Base-by-base conservation (phyloP, 2,113 vertebrate species). In the Grammomys dolichurus region DNA sequence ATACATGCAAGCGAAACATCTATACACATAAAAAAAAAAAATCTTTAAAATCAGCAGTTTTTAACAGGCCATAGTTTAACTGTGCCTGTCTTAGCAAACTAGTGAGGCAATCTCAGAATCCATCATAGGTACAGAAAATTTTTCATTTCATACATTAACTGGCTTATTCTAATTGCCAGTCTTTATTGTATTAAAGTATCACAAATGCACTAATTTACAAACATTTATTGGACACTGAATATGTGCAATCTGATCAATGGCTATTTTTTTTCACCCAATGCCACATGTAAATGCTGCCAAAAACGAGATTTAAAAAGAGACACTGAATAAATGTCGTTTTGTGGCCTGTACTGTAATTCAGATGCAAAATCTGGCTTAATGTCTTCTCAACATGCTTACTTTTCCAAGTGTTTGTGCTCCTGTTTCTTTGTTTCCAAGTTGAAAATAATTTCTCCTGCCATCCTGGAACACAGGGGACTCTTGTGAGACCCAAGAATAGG, bases 391-490 rank as follows among this genome's bases (percentile, higher is more conserved):
- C 20, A 63, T 36, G 1, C 9, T 12, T 33, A 11, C 24, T 48
- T n/a, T 46, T 77, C 36, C n/a, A 28, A 70, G 85, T 72, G 20
- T 48, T 5, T 51, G 1, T 9, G 7, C 54, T 31, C 81, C 43
- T 17, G 5, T 7, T 11, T 19, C 36, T 51, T 19, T 1, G 0
- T 84, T 65, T 94, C 56, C 58, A 77, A 31, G 33, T 24, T 48
- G 19, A 82, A 48, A 58, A 7, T 40, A 11, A 28, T 51, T n/a
- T 31, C 20, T 40, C 63, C 75, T 40, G 0, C 17, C 67, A n/a
- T 22, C 80, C 48, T 70, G 17, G 70, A 80, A 4, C 0, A 0
- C 0, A 0, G 51, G 36, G 19, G 56, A 10, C 26, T 63, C 2
- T 12, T 8, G 5, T 31, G 48, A 51, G 33, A 9, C 12, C 51